phyloP scores from a whole-genome alignment of 2,797 vertebrate genomes.

The Gallirallus australis region DNA sequence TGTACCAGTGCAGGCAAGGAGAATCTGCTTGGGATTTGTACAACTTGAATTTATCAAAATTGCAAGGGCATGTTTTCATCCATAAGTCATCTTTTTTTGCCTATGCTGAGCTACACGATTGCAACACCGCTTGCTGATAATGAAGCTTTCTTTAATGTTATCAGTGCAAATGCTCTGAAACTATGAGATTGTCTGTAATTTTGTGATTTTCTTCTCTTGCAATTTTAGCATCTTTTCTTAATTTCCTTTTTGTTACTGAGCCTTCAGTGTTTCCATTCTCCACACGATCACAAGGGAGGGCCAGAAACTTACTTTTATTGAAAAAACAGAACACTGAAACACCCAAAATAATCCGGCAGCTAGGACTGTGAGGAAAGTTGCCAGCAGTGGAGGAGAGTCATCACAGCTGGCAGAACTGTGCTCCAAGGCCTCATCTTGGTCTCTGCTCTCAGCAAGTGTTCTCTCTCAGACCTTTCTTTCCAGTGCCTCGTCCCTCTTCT shows the following conservation, averaged over 20 bases:
- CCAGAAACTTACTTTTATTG: background rate
- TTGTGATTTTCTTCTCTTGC: background rate
- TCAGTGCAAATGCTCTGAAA: background rate
- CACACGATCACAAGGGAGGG: background rate
- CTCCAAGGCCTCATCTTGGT: background rate
- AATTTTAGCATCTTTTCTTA: conserved; percentile 13
- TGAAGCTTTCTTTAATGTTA: background rate
- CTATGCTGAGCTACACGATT: background rate
- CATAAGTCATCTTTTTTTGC: background rate
- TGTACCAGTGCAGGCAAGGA: background rate
- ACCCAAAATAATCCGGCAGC: background rate
- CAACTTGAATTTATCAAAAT: background rate
- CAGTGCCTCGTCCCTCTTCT: background rate
- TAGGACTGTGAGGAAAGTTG: background rate
- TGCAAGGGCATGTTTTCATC: background rate
- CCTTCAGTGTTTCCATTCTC: conserved; percentile 10
- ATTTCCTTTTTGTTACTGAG: conserved; percentile 21
- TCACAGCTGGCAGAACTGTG: rapidly evolving
- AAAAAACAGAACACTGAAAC: background rate
- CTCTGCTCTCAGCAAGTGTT: background rate
- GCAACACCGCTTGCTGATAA: background rate
- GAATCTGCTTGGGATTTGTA: background rate
- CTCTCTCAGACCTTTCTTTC: background rate
- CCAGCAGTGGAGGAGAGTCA: background rate
- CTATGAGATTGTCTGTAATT: background rate